A percentile compares a stretch with the other conserved stretches of the same genome.
Evolutionary conservation across 2,888 invertebrate species (phyloP).

Genomic region (Stenurella melanura): DNA sequence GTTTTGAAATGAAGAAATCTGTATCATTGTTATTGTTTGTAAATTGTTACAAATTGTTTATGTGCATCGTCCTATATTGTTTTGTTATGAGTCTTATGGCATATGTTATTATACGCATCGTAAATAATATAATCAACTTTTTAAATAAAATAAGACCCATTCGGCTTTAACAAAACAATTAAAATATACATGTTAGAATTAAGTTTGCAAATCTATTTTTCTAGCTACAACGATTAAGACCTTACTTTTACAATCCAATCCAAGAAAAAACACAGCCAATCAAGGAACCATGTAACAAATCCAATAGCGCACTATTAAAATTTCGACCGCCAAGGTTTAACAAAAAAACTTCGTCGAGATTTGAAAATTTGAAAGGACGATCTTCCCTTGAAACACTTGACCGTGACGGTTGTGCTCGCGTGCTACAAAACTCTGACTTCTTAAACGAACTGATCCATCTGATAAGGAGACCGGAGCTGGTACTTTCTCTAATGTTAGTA

Average conservation of each 20-base stretch:
- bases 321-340: slow-evolving; percentile 7
- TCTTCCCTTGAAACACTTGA: slow-evolving; percentile 9
- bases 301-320: neutral
- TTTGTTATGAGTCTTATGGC: no score
- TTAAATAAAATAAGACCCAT: no score
- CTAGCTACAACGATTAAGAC: neutral
- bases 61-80: no score
- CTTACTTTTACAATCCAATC: neutral
- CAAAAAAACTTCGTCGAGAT: slow-evolving; percentile 3
- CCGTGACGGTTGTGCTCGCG: neutral
- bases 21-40: no score
- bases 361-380: neutral
- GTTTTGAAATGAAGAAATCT: no score
- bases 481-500: slow-evolving; percentile 4
- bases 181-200: no score
- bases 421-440: neutral
- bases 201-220: no score
- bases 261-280: neutral
- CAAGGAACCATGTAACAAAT: slow-evolving; percentile 6
- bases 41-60: no score
- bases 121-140: no score
- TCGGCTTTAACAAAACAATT: no score
- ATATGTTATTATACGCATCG: no score
- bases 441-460: neutral
- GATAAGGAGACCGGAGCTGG: neutral